These are phyloP conservation scores for Platysternon megacephalum DNA, from an alignment of 2,113 vertebrate species.

Conservation along the genomic window DNA sequence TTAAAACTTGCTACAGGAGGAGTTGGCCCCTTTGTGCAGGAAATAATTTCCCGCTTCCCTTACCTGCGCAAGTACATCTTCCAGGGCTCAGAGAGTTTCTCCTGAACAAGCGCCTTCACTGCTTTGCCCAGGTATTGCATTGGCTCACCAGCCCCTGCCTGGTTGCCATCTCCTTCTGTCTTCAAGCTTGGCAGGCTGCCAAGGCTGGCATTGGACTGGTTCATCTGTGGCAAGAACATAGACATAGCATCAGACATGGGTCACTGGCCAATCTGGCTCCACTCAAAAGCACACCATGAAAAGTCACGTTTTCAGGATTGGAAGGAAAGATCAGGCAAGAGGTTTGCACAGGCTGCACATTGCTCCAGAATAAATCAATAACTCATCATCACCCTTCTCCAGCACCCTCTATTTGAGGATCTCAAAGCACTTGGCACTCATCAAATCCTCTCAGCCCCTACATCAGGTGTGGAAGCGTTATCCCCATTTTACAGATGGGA, in stretches of 20 bases:
- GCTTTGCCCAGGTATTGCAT: conserved; percentile 89
- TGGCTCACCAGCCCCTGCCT: conserved; percentile 80
- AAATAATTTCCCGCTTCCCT: conserved; percentile 14
- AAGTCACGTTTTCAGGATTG: background rate
- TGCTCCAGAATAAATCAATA: background rate
- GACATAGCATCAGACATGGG: conserved; percentile 22
- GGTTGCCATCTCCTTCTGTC: conserved; percentile 85
- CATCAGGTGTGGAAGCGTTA: background rate
- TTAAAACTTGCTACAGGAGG: background rate
- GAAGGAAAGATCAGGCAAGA: background rate
- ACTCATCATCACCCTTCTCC: background rate
- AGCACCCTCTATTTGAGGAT: background rate
- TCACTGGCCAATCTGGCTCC: background rate
- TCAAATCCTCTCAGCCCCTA: background rate
- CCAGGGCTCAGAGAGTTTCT: conserved; percentile 92
- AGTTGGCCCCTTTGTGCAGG: background rate
- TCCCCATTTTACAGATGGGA: background rate
- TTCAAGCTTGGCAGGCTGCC: conserved; percentile 90
- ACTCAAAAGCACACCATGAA: background rate
- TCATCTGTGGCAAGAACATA: conserved; percentile 82
- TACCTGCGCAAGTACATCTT: conserved; percentile 96
- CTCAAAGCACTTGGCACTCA: background rate
- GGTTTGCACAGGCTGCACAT: background rate
- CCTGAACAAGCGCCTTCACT: conserved; percentile 87
- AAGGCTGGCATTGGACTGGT: conserved; percentile 88